phyloP scores from a whole-genome alignment of 2,113 vertebrate genomes.

The Ardeotis arabs region DNA sequence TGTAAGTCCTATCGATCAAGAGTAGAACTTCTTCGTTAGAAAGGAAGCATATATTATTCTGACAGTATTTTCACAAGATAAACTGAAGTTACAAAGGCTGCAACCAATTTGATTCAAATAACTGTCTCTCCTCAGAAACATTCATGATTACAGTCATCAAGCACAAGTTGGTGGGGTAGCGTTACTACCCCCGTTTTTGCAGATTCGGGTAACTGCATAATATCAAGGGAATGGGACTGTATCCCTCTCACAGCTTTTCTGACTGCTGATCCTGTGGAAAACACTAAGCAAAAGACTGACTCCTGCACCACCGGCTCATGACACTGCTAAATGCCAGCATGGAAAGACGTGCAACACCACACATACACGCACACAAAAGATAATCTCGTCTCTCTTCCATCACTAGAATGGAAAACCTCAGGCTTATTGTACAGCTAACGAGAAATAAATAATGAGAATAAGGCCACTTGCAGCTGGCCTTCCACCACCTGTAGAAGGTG shows the following conservation, averaged over 20 bases:
- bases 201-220: background rate
- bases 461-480: constrained; percentile 4
- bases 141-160: constrained; percentile 38
- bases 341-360: background rate
- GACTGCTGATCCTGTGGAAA: background rate
- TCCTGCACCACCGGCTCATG: background rate
- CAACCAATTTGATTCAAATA: constrained; percentile 65
- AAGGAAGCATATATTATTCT: constrained; percentile 68
- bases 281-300: background rate
- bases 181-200: background rate
- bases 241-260: background rate
- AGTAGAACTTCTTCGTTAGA: constrained; percentile 59
- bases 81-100: constrained; percentile 53
- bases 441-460: background rate
- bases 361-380: background rate
- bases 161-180: background rate
- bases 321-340: background rate
- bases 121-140: constrained; percentile 56
- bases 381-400: background rate
- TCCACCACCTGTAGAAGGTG: constrained; percentile 16
- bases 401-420: background rate
- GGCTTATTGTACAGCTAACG: background rate
- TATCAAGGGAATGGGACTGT: background rate
- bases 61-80: constrained; percentile 71
- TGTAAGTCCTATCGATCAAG: constrained; percentile 63